A percentile compares a stretch with the other conserved stretches of the same genome.
Evolutionary conservation across 1,140 invertebrate genomes (phyloP).

Genomic region (Elymnias hypermnestra): DNA sequence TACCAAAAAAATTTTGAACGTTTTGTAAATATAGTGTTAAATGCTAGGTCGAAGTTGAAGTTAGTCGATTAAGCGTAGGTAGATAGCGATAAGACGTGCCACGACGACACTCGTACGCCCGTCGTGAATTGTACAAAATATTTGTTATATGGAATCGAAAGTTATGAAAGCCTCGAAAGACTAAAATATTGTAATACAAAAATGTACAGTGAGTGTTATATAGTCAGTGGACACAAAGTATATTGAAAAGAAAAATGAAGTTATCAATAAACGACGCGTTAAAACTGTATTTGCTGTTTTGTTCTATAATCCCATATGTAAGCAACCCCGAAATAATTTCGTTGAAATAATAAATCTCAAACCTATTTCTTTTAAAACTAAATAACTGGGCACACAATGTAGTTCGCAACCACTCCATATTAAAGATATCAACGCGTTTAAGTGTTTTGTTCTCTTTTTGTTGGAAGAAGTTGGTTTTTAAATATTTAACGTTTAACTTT

Average conservation of each 20-base stretch:
- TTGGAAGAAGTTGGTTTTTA: no score
- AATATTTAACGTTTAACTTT: no score
- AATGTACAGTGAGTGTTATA: slow-evolving; percentile 75
- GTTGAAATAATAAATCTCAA: background rate
- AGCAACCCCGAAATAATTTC: slow-evolving; percentile 1
- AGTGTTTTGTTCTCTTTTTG: background rate
- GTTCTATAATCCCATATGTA: slow-evolving; percentile 23
- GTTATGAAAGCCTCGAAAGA: slow-evolving; percentile 67
- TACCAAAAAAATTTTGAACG: slow-evolving; percentile 74
- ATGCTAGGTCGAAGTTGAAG: slow-evolving; percentile 52
- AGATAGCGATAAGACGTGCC: slow-evolving; percentile 64
- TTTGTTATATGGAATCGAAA: slow-evolving; percentile 71
- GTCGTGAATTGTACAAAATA: slow-evolving; percentile 73
- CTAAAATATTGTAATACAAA: slow-evolving; percentile 73
- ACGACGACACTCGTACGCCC: slow-evolving; percentile 64
- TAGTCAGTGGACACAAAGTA: slow-evolving; percentile 75
- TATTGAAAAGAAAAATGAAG: slow-evolving; percentile 70
- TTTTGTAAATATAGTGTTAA: slow-evolving; percentile 72
- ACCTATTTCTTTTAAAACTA: no score
- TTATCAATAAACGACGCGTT: slow-evolving; percentile 74
- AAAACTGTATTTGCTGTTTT: slow-evolving; percentile 70
- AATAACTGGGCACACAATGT: no score
- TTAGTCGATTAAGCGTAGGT: slow-evolving; percentile 63
- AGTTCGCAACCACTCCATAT: no score
- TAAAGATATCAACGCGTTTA: slow-evolving; percentile 25